Conservation (phyloP, 2,797 vertebrate genomes). For the Naso thynnoides region DNA sequence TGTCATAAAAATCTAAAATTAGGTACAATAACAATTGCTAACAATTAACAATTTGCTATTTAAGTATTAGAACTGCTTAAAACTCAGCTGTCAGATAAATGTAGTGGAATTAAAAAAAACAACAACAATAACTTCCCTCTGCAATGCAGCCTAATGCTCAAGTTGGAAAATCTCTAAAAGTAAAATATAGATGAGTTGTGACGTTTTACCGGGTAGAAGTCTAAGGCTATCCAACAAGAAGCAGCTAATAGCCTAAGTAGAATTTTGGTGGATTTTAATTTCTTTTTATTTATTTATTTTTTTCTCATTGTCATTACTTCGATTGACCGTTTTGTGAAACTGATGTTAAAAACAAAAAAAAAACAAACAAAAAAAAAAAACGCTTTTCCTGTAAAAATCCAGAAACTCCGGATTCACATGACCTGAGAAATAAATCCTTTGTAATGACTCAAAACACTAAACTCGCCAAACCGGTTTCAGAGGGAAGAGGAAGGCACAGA, state of each 20-base stretch:
- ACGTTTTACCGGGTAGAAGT: too few species aligned
- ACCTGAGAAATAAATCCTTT: constrained; percentile 29
- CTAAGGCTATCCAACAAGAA: neutral
- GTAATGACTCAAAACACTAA: constrained; percentile 37
- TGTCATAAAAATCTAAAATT: too few species aligned
- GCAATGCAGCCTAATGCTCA: too few species aligned
- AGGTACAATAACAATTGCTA: too few species aligned
- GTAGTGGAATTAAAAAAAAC: too few species aligned
- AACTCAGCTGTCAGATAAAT: neutral
- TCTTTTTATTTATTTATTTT: neutral
- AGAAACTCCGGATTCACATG: constrained; percentile 18
- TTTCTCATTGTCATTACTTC: neutral
- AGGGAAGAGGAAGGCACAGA: neutral
- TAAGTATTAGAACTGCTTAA: too few species aligned
- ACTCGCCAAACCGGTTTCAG: constrained; percentile 58
- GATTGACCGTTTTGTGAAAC: neutral
- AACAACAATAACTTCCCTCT: neutral
- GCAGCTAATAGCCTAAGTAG: too few species aligned
- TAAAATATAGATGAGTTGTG: too few species aligned
- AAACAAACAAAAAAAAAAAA: neutral
- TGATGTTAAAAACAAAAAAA: neutral
- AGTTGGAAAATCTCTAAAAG: neutral
- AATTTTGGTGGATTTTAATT: neutral
- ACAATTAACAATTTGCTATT: too few species aligned
- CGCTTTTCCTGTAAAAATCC: constrained; percentile 11